A percentile compares a stretch with the other conserved stretches of the same genome.
Evolutionary conservation across 30 jellyfish, hydroid and myxozoan genomes (phyloP).

Genomic region (Sanderia malayensis): DNA sequence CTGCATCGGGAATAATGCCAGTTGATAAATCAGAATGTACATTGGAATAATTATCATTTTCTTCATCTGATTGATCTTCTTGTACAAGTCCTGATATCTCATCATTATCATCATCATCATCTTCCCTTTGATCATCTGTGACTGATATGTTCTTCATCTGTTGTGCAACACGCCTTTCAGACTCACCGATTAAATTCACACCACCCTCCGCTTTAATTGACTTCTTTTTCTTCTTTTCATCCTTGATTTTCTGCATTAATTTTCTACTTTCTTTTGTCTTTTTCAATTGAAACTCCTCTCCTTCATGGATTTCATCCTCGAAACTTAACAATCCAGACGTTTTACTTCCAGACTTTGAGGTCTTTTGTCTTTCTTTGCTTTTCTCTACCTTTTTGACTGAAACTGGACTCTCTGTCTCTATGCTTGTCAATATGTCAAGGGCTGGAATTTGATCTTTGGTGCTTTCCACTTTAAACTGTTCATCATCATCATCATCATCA

Average conservation of each 20-base stretch:
- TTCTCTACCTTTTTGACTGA: too few relatives aligned
- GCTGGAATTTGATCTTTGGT: conserved; percentile 3
- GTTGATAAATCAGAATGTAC: conserved; percentile 55
- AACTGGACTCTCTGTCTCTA: too few relatives aligned
- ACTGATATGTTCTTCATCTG: too few relatives aligned
- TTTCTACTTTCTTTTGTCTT: conserved; percentile 82
- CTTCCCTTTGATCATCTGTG: too few relatives aligned
- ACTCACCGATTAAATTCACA: too few relatives aligned
- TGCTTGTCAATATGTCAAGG: too few relatives aligned
- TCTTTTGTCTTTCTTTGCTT: conserved; percentile 22
- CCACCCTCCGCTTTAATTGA: too few relatives aligned
- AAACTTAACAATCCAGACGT: conserved; percentile 78
- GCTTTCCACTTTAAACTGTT: conserved; percentile 40
- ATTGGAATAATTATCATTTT: conserved; percentile 27
- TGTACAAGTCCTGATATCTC: too few relatives aligned
- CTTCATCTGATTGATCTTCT: too few relatives aligned
- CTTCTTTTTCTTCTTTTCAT: conserved; percentile 72
- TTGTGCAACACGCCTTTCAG: too few relatives aligned
- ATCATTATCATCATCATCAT: too few relatives aligned
- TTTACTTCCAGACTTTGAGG: too few relatives aligned
- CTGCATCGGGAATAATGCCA: conserved; percentile 98
- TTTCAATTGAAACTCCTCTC: conserved; percentile 79
- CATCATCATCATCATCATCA: conserved; percentile 84
- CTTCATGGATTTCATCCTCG: conserved; percentile 82
- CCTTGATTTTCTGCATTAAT: conserved; percentile 52